phyloP scores from a whole-genome alignment of 2,888 invertebrate species.

The Merodon equestris region DNA sequence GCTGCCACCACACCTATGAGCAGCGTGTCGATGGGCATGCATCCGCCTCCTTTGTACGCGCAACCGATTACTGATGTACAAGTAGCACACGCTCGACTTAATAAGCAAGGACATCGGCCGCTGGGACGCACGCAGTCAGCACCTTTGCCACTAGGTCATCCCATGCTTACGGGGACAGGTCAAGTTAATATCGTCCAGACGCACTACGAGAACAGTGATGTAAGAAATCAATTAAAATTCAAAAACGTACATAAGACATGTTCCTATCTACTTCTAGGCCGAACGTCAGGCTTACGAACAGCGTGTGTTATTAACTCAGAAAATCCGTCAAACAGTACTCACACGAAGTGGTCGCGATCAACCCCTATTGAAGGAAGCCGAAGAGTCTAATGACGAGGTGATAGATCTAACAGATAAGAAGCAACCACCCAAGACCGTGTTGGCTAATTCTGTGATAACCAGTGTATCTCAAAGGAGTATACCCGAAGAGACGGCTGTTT shows the following conservation, averaged over 20 bases:
- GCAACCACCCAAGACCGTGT: slow-evolving; percentile 80
- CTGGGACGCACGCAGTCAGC: slow-evolving; percentile 97
- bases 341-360: slow-evolving; percentile 85
- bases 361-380: slow-evolving; percentile 81
- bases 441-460: slow-evolving; percentile 79
- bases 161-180: slow-evolving; percentile 83
- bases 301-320: slow-evolving; percentile 87
- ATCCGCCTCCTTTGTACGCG: slow-evolving; percentile 74
- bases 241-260: neutral
- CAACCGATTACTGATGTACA: slow-evolving; percentile 84
- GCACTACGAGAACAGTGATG: slow-evolving; percentile 79
- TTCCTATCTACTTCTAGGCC: slow-evolving; percentile 74
- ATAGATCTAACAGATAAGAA: slow-evolving; percentile 89
- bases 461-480: slow-evolving; percentile 77
- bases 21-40: slow-evolving; percentile 65
- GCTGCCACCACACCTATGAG: slow-evolving; percentile 73
- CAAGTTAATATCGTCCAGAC: slow-evolving; percentile 77
- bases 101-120: slow-evolving; percentile 87
- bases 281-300: slow-evolving; percentile 81
- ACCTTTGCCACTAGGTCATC: slow-evolving; percentile 93
- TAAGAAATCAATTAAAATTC: slow-evolving; percentile 69
- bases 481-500: slow-evolving; percentile 79
- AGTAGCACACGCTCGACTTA: slow-evolving; percentile 84
- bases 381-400: slow-evolving; percentile 81
- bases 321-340: slow-evolving; percentile 92